phyloP scores from a whole-genome alignment of 1,140 invertebrate genomes.

The Drosophila parabipectinata region DNA sequence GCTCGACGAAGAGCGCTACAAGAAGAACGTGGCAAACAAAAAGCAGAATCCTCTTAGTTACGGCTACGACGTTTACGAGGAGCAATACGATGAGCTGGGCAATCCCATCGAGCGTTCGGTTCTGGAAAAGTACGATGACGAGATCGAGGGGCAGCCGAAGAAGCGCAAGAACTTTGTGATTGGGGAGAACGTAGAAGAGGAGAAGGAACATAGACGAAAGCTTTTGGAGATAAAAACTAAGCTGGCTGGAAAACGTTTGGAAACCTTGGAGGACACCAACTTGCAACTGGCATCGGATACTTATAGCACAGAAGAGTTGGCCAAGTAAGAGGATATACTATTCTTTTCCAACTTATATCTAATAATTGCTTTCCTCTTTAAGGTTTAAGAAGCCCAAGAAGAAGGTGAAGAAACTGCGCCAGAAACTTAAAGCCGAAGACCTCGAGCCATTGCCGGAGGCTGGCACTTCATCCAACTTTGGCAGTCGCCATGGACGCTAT shows the following conservation, averaged over 20 bases:
- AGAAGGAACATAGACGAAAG: constrained; percentile 84
- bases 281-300: constrained; percentile 94
- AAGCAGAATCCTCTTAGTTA: constrained; percentile 92
- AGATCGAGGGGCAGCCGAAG: constrained; percentile 90
- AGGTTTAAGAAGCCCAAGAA: constrained; percentile 97
- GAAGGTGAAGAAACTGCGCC: constrained; percentile 88
- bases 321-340: constrained; percentile 79
- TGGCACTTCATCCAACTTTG: constrained; percentile 84
- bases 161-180: constrained; percentile 92
- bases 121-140: constrained; percentile 98
- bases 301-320: constrained; percentile 92
- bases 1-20: constrained; percentile 95
- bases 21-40: constrained; percentile 94
- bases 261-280: constrained; percentile 88
- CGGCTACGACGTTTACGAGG: constrained; percentile 95
- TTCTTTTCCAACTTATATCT: neutral
- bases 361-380: constrained; percentile 25
- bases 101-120: constrained; percentile 89
- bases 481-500: constrained; percentile 84
- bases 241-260: constrained; percentile 89
- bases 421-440: constrained; percentile 87
- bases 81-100: constrained; percentile 93
- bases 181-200: constrained; percentile 86
- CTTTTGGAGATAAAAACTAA: constrained; percentile 86
- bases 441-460: constrained; percentile 81